A percentile compares a stretch with the other conserved stretches of the same genome.
phyloP scores from a whole-genome alignment of 2,113 vertebrate genomes.

The Tursiops truncatus region DNA sequence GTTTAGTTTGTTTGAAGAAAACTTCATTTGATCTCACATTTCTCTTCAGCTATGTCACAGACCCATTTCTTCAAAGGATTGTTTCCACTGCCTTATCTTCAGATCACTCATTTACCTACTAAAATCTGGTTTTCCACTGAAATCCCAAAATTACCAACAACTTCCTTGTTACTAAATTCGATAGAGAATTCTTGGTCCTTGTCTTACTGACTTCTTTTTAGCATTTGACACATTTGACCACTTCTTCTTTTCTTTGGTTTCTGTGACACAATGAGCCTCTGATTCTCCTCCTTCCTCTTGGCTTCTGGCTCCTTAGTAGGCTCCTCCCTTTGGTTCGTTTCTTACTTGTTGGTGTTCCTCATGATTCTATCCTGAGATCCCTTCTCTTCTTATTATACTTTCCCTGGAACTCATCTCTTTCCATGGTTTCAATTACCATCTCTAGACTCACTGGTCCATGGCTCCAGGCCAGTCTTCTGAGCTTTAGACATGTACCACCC shows the following conservation, averaged over 20 bases:
- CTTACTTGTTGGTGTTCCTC: background rate
- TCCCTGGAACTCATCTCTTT: background rate
- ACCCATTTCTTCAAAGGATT: background rate
- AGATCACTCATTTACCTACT: background rate
- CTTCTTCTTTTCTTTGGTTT: background rate
- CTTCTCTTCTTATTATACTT: background rate
- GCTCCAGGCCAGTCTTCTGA: background rate
- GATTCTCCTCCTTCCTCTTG: slow-evolving; percentile 1
- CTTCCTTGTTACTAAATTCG: slow-evolving; percentile 26
- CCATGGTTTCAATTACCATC: background rate
- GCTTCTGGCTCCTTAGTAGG: background rate
- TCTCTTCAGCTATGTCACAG: background rate
- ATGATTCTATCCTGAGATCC: background rate
- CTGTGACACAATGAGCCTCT: background rate
- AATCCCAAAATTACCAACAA: slow-evolving; percentile 19
- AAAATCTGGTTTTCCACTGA: slow-evolving; percentile 31
- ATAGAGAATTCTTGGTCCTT: background rate
- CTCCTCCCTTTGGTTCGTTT: background rate
- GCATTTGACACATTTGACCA: background rate
- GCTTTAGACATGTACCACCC: background rate
- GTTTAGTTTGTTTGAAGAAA: background rate
- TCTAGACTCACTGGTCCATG: background rate
- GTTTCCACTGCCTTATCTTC: background rate
- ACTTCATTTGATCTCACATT: background rate
- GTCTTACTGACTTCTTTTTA: background rate